Evolutionary conservation across 2,797 vertebrate species (phyloP).

Genomic region (Bradypodion ventrale): DNA sequence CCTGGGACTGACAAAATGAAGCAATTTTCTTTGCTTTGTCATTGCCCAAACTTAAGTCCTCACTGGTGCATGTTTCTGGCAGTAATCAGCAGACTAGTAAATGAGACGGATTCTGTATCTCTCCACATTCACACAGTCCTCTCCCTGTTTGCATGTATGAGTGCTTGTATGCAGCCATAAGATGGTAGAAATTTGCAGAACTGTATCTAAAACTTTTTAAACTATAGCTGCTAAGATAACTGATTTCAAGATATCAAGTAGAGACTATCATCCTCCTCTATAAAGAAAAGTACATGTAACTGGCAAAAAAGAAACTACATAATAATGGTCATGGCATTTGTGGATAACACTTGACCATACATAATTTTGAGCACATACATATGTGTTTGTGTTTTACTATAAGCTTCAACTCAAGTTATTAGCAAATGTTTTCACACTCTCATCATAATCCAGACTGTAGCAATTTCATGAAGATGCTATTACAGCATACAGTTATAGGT

Average conservation of each 20-base stretch:
- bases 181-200: neutral
- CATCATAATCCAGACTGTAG: too few species aligned
- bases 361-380: too few species aligned
- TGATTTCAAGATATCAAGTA: neutral
- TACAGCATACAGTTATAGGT: constrained; percentile 12
- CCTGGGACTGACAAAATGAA: too few species aligned
- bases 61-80: too few species aligned
- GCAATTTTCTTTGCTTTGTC: too few species aligned
- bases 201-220: neutral
- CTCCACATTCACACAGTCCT: too few species aligned
- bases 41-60: too few species aligned
- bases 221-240: neutral
- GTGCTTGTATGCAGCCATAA: neutral
- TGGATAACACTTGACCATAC: neutral
- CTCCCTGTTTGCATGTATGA: too few species aligned
- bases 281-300: neutral
- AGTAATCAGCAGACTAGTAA: too few species aligned
- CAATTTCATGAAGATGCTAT: neutral
- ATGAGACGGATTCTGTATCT: too few species aligned
- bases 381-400: too few species aligned
- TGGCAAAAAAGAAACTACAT: neutral
- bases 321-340: neutral
- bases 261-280: neutral
- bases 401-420: neutral
- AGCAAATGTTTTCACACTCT: neutral